Percentiles rank a stretch among this genome's conserved stretches.
Conservation (phyloP, 2,797 vertebrate species). For the Cyclopterus lumpus region DNA sequence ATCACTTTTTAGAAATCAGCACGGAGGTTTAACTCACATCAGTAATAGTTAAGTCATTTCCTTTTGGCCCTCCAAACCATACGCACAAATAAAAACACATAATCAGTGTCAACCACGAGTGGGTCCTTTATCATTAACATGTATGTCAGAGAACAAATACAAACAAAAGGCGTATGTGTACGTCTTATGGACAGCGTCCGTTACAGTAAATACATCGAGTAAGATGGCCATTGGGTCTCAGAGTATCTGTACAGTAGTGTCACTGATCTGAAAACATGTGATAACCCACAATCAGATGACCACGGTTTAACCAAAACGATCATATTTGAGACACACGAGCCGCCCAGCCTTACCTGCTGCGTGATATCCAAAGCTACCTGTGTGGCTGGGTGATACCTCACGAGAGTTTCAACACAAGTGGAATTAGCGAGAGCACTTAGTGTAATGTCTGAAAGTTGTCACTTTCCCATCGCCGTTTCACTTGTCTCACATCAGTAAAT, state of each 20-base stretch:
- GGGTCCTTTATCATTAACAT: background rate
- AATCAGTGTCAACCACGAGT: background rate
- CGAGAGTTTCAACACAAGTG: conserved; percentile 31
- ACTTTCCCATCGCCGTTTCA: conserved; percentile 18
- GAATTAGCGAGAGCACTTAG: conserved; percentile 8
- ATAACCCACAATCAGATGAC: background rate
- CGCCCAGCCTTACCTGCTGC: conserved; percentile 20
- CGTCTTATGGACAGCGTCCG: background rate
- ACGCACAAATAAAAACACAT: background rate
- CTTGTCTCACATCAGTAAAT: background rate
- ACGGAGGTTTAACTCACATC: background rate
- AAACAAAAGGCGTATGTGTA: background rate
- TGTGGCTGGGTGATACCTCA: conserved; percentile 27
- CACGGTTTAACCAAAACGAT: background rate
- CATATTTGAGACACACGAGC: background rate
- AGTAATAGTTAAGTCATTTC: conserved; percentile 3
- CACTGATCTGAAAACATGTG: background rate
- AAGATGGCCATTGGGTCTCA: background rate
- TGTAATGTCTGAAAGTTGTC: conserved; percentile 22
- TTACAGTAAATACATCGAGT: background rate
- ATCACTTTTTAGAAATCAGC: background rate
- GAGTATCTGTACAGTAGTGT: background rate
- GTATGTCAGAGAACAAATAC: conserved; percentile 9
- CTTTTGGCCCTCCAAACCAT: background rate
- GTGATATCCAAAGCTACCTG: conserved; percentile 40